phyloP scores from a whole-genome alignment of 2,113 vertebrate species.

The Lathamus discolor region DNA sequence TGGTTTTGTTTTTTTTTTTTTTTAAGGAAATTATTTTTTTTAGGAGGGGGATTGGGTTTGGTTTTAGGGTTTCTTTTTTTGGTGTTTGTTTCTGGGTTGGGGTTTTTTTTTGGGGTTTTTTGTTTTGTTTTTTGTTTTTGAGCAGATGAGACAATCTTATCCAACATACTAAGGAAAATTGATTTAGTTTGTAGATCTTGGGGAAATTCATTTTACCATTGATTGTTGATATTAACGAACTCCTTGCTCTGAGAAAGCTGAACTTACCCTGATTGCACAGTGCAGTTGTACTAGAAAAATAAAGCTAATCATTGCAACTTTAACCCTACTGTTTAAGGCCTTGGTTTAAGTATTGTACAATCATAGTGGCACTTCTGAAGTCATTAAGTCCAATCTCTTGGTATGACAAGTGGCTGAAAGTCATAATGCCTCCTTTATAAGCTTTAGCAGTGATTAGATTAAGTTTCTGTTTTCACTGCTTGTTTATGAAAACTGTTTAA shows the following conservation, averaged over 20 bases:
- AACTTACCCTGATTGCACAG: background rate
- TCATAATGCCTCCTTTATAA: background rate
- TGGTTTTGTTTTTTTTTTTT: background rate
- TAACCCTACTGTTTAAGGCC: background rate
- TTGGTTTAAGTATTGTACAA: background rate
- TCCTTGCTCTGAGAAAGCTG: background rate
- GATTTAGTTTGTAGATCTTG: background rate
- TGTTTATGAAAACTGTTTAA: background rate
- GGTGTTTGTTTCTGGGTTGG: background rate
- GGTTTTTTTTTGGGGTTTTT: no score
- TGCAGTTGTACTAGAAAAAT: background rate
- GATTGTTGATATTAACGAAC: background rate
- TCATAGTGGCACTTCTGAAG: background rate
- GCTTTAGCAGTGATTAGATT: background rate
- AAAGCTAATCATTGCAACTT: background rate
- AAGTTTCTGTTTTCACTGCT: background rate
- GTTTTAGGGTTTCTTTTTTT: background rate
- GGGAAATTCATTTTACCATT: background rate
- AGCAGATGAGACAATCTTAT: background rate
- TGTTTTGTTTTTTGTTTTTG: background rate
- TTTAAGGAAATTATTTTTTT: background rate
- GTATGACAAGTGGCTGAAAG: background rate
- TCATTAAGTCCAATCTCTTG: background rate
- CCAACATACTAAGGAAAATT: background rate
- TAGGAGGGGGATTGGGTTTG: no score